Conservation (phyloP, 2,797 vertebrate genomes). For the Pseudochromis fuscus region DNA sequence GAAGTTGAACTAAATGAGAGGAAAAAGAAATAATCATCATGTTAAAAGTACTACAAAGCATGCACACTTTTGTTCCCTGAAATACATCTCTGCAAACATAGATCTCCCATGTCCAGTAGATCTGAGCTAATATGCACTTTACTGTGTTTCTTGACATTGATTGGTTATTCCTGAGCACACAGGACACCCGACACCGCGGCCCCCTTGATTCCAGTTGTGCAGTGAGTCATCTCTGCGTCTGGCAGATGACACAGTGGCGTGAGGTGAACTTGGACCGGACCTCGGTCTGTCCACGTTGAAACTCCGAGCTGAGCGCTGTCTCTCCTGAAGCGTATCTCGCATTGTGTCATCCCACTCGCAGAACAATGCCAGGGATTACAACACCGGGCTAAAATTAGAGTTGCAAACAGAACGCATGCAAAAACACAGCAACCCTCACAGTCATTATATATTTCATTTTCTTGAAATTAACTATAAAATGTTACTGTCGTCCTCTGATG, state of each 20-base stretch:
- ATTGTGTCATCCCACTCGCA: constrained; percentile 71
- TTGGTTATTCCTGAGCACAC: constrained; percentile 79
- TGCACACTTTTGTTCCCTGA: constrained; percentile 58
- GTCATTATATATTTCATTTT: not conserved
- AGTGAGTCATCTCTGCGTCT: constrained; percentile 79
- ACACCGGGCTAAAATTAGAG: constrained; percentile 77
- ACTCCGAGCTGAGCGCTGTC: constrained; percentile 33
- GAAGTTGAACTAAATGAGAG: too few species aligned
- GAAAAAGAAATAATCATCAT: too few species aligned
- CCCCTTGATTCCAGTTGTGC: constrained; percentile 78
- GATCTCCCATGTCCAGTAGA: constrained; percentile 63
- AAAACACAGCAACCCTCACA: constrained; percentile 35
- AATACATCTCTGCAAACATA: constrained; percentile 46
- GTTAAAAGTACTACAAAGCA: constrained; percentile 23
- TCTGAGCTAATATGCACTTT: constrained; percentile 59
- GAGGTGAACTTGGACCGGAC: constrained; percentile 73
- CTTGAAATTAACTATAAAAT: not conserved
- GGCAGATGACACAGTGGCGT: constrained; percentile 69
- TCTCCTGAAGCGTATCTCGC: constrained; percentile 62
- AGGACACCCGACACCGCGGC: constrained; percentile 78
- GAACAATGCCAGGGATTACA: constrained; percentile 82
- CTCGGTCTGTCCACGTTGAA: constrained; percentile 59
- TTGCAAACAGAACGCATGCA: constrained; percentile 57
- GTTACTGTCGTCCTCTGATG: not conserved
- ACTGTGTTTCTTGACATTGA: constrained; percentile 84